Percentiles rank a stretch among this genome's conserved stretches.
phyloP scores from a whole-genome alignment of 2,797 vertebrate genomes.

The Notamacropus eugenii region DNA sequence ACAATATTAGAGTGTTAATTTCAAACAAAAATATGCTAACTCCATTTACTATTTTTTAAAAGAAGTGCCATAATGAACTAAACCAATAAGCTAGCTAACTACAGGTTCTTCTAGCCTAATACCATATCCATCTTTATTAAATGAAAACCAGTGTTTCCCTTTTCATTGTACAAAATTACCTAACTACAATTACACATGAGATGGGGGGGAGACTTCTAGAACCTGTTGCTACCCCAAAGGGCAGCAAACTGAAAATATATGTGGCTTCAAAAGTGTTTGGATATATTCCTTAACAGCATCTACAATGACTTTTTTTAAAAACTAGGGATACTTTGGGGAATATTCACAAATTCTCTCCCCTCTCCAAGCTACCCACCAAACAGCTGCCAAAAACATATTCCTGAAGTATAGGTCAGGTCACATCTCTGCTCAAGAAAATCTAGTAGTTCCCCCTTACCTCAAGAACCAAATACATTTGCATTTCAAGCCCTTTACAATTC shows the following conservation, averaged over 20 bases:
- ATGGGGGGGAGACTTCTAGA: background rate
- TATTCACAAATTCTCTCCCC: background rate
- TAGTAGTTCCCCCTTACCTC: background rate
- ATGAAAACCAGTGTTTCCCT: fast-evolving
- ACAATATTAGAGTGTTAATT: too few relatives aligned
- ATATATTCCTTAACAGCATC: background rate
- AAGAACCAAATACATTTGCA: background rate
- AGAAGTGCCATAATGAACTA: fast-evolving
- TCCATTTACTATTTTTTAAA: fast-evolving
- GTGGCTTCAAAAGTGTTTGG: background rate
- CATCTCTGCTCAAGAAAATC: background rate
- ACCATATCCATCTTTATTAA: fast-evolving
- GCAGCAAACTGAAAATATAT: background rate
- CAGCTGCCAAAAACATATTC: background rate
- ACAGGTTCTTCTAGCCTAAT: fast-evolving
- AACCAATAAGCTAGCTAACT: fast-evolving
- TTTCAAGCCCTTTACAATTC: background rate
- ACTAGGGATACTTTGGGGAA: background rate
- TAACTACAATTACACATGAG: background rate
- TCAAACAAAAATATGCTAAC: background rate
- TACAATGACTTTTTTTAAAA: too few relatives aligned
- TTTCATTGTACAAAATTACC: background rate
- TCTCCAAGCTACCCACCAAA: background rate
- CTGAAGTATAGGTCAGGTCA: background rate
- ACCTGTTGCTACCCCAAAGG: fast-evolving